Evolutionary conservation across 2,888 invertebrate genomes (phyloP), one percentile per base, ranked within the genome.

Genomic region (Hymenopus coronatus): DNA sequence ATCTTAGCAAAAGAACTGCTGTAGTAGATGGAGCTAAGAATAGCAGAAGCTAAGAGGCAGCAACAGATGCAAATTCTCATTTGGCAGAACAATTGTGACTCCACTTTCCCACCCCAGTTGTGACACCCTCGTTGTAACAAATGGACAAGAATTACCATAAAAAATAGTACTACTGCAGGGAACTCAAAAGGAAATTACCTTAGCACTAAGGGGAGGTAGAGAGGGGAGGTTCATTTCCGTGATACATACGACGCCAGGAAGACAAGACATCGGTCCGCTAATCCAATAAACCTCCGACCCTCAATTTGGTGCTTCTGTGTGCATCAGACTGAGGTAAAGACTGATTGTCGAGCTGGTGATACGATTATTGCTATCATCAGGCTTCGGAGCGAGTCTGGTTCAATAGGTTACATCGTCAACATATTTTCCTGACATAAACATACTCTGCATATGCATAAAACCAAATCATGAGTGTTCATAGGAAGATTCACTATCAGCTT

Each of bases 121-220:
- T 84, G 84, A 84, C 84, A 84, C 84, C 82, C 87, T 70, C 54
- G 82, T 28, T 27, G 87, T 88, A 89, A 87, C 88, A 89, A 88
- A 88, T 89, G 89, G 89, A 83, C 89, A 89, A 84, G 87, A 90
- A 90, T 90, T 90, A 90, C 89, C 90, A 90, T 90, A 90, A 90
- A 90, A 70, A 86, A 86, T 86, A 86, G 70, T 28, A 70, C 28
- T 86, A 70, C 54, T 70, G 54, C 54, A 70, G 54, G 86, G 85
- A 90, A 88, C 88, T 85, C 88, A 85, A 88, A 88, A 90, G 90
- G 90, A 90, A 90, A 90, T 90, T 89, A 90, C 90, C 90, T 90
- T 88, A 85, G 89, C 54, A 84, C 87, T 87, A 54, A 84, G 40
- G 25, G 20, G 82, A 28, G 82, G 40, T 15, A n/a, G n/a, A 12